Evolutionary conservation across 2,113 vertebrate species (phyloP), one percentile per base, ranked within the genome.

Genomic region (Kobus ellipsiprymnus): DNA sequence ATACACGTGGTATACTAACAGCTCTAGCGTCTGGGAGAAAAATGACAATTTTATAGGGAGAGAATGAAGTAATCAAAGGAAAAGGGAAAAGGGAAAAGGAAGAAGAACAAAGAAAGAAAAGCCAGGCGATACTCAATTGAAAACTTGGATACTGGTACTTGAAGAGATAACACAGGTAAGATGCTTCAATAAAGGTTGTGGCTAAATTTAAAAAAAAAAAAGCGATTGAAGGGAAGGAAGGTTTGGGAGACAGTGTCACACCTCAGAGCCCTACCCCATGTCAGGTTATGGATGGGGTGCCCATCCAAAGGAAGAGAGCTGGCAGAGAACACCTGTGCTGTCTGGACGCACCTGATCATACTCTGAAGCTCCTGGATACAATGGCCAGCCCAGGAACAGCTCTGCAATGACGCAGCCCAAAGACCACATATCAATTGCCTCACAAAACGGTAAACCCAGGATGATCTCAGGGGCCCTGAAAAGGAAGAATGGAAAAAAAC

Each of bases 351-450:
- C 99, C 99, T 99, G 99, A 98, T 99, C 99, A 0, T 99, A 99
- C 97, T 99, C 99, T 0, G 99, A 99, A 81, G 99, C 99, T 90
- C 99, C 99, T 0, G 99, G 99, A 98, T 99, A 99, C 91, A 99
- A 99, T 0, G 99, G 99, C 99, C 99, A 99, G 92, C 99, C 99
- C 98, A 99, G 99, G 98, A 99, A 99, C 98, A 99, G 99, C 98
- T 99, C 99, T 4, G 99, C 99, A 80, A 99, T 99, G 98, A 99
- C 99, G 95, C 99, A 99, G 98, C 99, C 99, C 98, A 99, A 98
- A 1, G 99, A 99, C 99, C 99, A 99, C 99, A 99, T 99, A 98
- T 99, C 99, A 59, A 99, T 99, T 54, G 99, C 99, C 98, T 99
- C 99, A 50, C 99, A 99, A 98, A 99, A 99, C 0, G 99, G 99